phyloP scores from a whole-genome alignment of 2,888 invertebrate species.

The Ectemnius cavifrons region DNA sequence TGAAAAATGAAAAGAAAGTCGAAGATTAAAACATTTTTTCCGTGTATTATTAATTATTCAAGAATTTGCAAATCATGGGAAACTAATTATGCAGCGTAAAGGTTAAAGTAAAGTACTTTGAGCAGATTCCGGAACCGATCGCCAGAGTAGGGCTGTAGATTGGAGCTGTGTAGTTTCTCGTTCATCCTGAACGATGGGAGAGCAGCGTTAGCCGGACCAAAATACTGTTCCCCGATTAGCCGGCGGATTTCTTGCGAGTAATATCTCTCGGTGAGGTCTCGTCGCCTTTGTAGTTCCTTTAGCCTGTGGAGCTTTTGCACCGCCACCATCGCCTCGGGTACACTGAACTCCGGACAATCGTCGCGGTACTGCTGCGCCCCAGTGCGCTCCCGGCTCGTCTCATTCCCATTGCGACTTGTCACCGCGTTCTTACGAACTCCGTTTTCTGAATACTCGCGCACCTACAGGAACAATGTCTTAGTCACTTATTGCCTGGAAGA shows the following conservation, averaged over 20 bases:
- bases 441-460: conserved; percentile 12
- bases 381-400: conserved; percentile 5
- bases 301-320: conserved; percentile 57
- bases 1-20: too few relatives aligned
- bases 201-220: conserved; percentile 24
- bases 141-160: conserved; percentile 16
- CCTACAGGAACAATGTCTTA: background rate
- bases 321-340: conserved; percentile 53
- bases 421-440: conserved; percentile 12
- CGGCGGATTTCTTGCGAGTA: conserved; percentile 65
- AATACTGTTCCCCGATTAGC: conserved; percentile 63
- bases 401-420: conserved; percentile 12
- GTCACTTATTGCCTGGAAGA: too few relatives aligned
- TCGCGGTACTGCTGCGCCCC: conserved; percentile 11
- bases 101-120: background rate
- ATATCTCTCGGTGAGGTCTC: conserved; percentile 63
- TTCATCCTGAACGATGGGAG: conserved; percentile 13
- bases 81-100: too few relatives aligned
- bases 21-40: too few relatives aligned
- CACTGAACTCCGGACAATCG: conserved; percentile 22
- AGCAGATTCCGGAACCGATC: conserved; percentile 25
- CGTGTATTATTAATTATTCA: too few relatives aligned
- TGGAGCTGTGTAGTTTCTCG: conserved; percentile 21
- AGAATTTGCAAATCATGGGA: too few relatives aligned
- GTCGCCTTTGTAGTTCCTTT: conserved; percentile 63